Conservation (phyloP, 2,888 invertebrate species). For the Eutolmus rufibarbis region DNA sequence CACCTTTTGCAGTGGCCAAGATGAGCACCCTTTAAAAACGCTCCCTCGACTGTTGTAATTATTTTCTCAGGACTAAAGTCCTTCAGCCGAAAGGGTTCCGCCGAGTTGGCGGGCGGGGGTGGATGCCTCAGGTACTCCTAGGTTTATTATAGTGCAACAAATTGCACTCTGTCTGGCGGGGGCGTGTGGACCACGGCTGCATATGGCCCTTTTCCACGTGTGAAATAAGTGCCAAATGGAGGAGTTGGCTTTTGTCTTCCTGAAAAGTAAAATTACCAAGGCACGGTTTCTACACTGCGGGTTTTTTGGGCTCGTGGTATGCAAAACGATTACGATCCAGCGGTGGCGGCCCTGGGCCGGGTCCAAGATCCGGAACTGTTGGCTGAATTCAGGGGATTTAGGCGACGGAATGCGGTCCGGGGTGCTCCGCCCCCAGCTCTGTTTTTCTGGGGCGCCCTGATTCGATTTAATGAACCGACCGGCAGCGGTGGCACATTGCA, state of each 20-base stretch:
- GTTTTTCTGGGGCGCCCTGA: not conserved
- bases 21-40: not conserved
- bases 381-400: not conserved
- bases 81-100: not conserved
- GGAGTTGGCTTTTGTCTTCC: not conserved
- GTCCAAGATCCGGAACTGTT: not conserved
- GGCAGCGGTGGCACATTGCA: not conserved
- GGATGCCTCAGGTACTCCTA: not conserved
- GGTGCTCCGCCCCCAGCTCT: not conserved
- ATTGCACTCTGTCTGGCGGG: not conserved
- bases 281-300: not conserved
- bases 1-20: not conserved
- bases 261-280: not conserved
- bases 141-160: not conserved
- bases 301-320: not conserved
- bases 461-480: constrained; percentile 16
- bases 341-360: not conserved
- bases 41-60: not conserved
- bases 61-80: not conserved
- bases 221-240: not conserved
- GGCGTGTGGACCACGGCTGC: not conserved
- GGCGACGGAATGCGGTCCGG: too few species aligned
- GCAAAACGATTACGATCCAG: not conserved
- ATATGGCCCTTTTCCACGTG: not conserved
- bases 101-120: not conserved